Conservation (phyloP, 2,888 invertebrate species). For the Noctua janthina region DNA sequence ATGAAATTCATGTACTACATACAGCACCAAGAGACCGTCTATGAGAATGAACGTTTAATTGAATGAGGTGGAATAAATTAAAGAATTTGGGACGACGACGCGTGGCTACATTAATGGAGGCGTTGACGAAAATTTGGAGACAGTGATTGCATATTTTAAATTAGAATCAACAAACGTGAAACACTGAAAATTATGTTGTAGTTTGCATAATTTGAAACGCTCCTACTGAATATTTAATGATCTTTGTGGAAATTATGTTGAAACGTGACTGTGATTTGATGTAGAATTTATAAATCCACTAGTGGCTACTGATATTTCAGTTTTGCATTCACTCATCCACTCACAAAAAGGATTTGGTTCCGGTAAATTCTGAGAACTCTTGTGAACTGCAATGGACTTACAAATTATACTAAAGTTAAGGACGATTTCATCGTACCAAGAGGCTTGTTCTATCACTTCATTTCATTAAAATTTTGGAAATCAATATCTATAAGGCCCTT, state of each 20-base stretch:
- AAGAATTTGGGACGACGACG: slow-evolving; percentile 52
- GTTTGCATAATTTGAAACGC: slow-evolving; percentile 6
- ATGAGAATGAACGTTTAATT: slow-evolving; percentile 55
- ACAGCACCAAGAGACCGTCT: slow-evolving; percentile 26
- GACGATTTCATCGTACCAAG: too few relatives aligned
- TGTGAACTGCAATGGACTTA: too few relatives aligned
- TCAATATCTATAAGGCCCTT: not conserved
- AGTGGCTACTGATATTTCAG: not conserved
- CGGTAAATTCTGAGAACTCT: not conserved
- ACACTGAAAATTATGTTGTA: not conserved
- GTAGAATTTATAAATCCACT: not conserved
- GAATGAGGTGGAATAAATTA: slow-evolving; percentile 58
- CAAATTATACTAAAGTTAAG: not conserved
- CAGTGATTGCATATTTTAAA: slow-evolving; percentile 6
- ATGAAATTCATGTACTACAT: slow-evolving; percentile 50
- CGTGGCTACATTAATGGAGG: slow-evolving; percentile 8
- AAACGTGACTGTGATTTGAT: not conserved
- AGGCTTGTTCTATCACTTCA: not conserved
- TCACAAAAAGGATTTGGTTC: not conserved
- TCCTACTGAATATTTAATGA: slow-evolving; percentile 24
- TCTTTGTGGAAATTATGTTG: not conserved
- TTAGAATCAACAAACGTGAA: not conserved
- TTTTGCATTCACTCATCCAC: not conserved
- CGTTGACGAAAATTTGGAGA: slow-evolving; percentile 17
- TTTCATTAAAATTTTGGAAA: not conserved